Evolutionary conservation across 2,797 vertebrate species (phyloP).

Genomic region (Pseudochirops cupreus): DNA sequence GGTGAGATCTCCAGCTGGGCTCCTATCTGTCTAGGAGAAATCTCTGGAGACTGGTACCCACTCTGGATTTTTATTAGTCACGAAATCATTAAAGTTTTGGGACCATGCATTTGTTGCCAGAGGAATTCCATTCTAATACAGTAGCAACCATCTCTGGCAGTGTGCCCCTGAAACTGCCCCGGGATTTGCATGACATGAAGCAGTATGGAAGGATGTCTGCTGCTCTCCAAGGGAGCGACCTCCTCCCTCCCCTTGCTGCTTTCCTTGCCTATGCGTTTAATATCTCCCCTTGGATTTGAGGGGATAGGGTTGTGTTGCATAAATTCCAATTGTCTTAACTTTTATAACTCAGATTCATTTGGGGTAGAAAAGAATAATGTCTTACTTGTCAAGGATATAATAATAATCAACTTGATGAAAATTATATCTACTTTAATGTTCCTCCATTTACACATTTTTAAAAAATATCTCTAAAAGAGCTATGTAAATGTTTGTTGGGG

Average conservation of each 20-base stretch:
- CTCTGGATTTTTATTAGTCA: neutral
- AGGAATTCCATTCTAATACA: neutral
- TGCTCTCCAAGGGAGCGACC: neutral
- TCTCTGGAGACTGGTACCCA: neutral
- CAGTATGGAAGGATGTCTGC: constrained; percentile 12
- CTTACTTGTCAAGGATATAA: constrained; percentile 8
- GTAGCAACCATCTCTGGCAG: neutral
- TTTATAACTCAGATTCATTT: constrained; percentile 30
- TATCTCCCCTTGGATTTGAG: neutral
- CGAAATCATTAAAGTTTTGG: constrained; percentile 12
- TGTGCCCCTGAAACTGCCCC: neutral
- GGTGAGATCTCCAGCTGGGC: neutral
- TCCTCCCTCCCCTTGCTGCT: neutral
- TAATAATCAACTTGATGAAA: constrained; percentile 3
- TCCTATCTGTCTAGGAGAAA: constrained; percentile 27
- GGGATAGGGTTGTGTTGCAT: neutral
- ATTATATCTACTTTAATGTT: constrained; percentile 13
- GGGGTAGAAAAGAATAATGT: neutral
- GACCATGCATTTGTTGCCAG: neutral
- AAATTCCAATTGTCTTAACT: neutral
- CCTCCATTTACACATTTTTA: neutral
- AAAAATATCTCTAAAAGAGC: neutral
- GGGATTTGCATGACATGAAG: neutral
- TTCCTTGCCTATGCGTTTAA: neutral
- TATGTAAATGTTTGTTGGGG: neutral